phyloP scores from a whole-genome alignment of 2,113 vertebrate genomes.

The Mormyrus lacerda region DNA sequence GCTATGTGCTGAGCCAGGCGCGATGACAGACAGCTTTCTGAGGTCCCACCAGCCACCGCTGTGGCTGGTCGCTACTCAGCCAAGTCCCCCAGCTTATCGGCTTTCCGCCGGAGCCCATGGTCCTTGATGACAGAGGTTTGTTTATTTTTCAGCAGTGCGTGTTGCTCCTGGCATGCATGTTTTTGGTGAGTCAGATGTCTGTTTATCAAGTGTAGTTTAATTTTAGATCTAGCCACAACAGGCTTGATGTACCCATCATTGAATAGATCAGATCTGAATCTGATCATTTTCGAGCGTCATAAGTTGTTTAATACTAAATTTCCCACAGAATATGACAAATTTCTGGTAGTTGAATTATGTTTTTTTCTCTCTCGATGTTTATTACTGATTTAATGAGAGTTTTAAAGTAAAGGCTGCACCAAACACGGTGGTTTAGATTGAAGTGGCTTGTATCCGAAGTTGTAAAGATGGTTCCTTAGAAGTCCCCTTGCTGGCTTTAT shows the following conservation, averaged over 20 bases:
- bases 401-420: slow-evolving; percentile 1
- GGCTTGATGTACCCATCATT: neutral
- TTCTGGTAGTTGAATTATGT: neutral
- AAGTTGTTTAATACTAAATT: neutral
- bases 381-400: neutral
- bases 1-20: neutral
- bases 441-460: neutral
- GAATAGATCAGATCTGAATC: neutral
- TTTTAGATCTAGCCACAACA: neutral
- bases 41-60: neutral
- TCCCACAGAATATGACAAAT: neutral
- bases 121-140: neutral
- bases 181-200: slow-evolving; percentile 17
- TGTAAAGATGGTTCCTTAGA: neutral
- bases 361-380: neutral
- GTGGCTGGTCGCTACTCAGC: neutral
- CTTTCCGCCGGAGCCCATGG: neutral
- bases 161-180: neutral
- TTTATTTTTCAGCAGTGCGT: neutral
- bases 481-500: neutral
- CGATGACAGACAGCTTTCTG: slow-evolving; percentile 16
- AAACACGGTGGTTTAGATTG: neutral
- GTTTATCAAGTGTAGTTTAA: neutral
- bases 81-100: neutral
- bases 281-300: neutral